phyloP scores from a whole-genome alignment of 1,140 invertebrate species.

The Bombus fervidus region DNA sequence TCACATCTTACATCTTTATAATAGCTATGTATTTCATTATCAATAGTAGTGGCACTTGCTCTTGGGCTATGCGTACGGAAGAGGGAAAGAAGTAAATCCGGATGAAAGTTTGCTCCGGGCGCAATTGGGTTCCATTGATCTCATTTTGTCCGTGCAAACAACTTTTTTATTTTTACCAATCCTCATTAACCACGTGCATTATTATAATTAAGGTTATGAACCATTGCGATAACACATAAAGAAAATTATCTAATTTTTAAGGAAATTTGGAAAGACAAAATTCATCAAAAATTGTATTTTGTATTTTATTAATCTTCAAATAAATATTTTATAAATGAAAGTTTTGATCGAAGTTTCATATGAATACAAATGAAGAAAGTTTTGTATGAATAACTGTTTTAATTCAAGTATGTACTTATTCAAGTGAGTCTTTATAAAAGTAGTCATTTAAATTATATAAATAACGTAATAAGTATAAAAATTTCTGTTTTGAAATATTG shows the following conservation, averaged over 20 bases:
- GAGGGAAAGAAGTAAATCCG: conserved; percentile 12
- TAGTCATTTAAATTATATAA: neutral
- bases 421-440: neutral
- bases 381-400: neutral
- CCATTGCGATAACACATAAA: neutral
- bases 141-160: neutral
- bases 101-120: conserved; percentile 63
- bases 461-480: neutral
- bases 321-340: neutral
- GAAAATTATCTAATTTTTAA: neutral
- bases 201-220: neutral
- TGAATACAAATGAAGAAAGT: neutral
- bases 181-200: neutral
- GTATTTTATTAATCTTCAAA: neutral
- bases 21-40: neutral
- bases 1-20: neutral
- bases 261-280: neutral
- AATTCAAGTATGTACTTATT: neutral
- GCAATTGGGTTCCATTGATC: conserved; percentile 23
- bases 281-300: neutral
- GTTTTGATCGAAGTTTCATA: neutral
- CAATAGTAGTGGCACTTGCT: neutral
- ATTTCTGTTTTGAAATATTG: neutral
- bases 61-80: neutral
- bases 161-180: neutral